Percentiles rank a stretch among this genome's conserved stretches.
Conservation (phyloP, 2,888 invertebrate genomes). For the Cephus spinipes region DNA sequence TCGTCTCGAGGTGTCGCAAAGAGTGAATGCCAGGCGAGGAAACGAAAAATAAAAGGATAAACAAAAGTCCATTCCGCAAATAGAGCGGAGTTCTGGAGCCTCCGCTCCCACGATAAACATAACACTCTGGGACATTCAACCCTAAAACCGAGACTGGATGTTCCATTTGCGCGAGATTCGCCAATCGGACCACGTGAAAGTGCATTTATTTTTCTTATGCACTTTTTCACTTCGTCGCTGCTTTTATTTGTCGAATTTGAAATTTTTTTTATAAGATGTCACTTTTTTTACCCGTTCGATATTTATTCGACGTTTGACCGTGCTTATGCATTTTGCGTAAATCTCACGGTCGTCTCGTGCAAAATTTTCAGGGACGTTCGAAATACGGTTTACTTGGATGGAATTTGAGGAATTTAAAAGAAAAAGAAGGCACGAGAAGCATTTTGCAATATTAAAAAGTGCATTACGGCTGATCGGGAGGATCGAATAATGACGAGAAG, state of each 20-base stretch:
- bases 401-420: neutral
- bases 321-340: neutral
- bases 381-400: neutral
- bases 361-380: neutral
- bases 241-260: neutral
- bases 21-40: neutral
- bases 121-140: conserved; percentile 47
- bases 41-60: neutral
- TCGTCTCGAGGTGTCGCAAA: neutral
- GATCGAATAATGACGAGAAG: neutral
- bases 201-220: neutral
- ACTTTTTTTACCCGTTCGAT: neutral
- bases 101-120: conserved; percentile 32
- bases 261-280: neutral
- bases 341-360: neutral
- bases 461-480: neutral
- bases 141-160: conserved; percentile 14
- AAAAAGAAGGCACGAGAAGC: neutral
- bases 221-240: neutral
- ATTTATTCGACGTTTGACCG: neutral
- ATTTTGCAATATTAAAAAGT: neutral
- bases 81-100: conserved; percentile 7
- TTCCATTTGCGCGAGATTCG: neutral
- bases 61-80: conserved; percentile 5
- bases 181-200: neutral